Base-by-base conservation (phyloP, 2,888 invertebrate species). In the Ophion obscuratus region DNA sequence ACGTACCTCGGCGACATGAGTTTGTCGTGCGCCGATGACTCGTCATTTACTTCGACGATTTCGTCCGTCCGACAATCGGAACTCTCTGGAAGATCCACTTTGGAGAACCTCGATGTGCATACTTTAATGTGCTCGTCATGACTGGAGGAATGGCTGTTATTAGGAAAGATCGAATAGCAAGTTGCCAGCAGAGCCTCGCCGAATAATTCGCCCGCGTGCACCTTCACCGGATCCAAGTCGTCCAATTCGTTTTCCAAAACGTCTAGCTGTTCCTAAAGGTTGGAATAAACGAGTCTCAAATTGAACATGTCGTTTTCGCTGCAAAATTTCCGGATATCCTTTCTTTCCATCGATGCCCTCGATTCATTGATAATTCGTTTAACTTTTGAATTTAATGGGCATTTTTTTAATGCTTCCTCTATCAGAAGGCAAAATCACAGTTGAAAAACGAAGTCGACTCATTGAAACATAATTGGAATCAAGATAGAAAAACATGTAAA, bases 201-300 rank as follows among this genome's bases (percentile, higher is more conserved):
- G 47, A 89, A 90, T 44, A 93, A 88, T 85, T 93, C 93, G 10
- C 89, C 92, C 4, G 88, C 78, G 62, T 90, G 89, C 77, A 89
- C 89, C 86, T 91, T 90, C 0, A 93, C 89, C 24, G 93, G 93
- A 87, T 93, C 93, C 74, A 91, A 88, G 81, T 93, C 92, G 44
- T 93, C 93, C 59, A 93, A 81, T 83, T 93, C 92, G 75, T 90
- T 90, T 85, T 93, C 93, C 68, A 93, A 84, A 27, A 92, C 86
- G 78, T 93, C 92, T 20, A 90, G 88, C 66, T 93, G 91, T 81
- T 92, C 93, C 92, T 93, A 10, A 47, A 47, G 47, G 11, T 11
- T 11, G 11, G 14, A 47, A 47, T 10, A 47, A 47, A 47, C 14
- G 10, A 47, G 14, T 47, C 14, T 40, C 40, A 40, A 40, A 40